A percentile compares a stretch with the other conserved stretches of the same genome.
Conservation (phyloP, 2,113 vertebrate species). For the Acanthisitta chloris region DNA sequence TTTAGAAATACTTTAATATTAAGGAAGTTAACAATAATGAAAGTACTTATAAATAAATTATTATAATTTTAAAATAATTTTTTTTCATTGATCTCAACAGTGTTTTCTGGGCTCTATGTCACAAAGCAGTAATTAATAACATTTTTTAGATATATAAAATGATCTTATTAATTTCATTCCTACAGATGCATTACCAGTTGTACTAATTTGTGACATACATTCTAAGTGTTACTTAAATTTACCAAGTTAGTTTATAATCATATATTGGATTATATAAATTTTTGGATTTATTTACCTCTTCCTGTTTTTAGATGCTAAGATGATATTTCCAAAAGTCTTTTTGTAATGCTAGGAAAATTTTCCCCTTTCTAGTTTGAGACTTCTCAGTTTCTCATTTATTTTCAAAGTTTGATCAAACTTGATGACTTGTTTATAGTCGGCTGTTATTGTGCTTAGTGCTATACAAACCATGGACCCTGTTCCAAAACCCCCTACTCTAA, state of each 20-base stretch:
- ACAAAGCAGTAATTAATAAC: not conserved
- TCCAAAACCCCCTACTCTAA: not conserved
- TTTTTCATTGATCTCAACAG: not conserved
- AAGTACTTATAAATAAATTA: not conserved
- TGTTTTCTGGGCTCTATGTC: not conserved
- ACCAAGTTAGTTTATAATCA: not conserved
- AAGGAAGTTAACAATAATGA: not conserved
- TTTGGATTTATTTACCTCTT: not conserved
- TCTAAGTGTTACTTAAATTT: not conserved
- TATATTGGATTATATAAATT: not conserved
- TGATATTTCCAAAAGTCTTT: not conserved
- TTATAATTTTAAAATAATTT: not conserved
- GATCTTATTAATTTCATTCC: not conserved
- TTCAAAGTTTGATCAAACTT: conserved; percentile 8
- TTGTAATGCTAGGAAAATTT: not conserved
- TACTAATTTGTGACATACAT: not conserved
- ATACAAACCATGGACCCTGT: not conserved
- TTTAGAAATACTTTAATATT: not conserved
- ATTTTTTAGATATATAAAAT: not conserved
- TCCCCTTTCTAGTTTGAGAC: not conserved
- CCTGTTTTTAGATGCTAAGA: not conserved
- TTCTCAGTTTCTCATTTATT: not conserved
- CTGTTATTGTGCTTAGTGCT: not conserved
- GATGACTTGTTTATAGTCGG: conserved; percentile 33
- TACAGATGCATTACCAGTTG: not conserved